These are phyloP conservation scores for Drosophila quadrilineata DNA, from an alignment of 1,140 invertebrate genomes.

Conservation along the genomic window DNA sequence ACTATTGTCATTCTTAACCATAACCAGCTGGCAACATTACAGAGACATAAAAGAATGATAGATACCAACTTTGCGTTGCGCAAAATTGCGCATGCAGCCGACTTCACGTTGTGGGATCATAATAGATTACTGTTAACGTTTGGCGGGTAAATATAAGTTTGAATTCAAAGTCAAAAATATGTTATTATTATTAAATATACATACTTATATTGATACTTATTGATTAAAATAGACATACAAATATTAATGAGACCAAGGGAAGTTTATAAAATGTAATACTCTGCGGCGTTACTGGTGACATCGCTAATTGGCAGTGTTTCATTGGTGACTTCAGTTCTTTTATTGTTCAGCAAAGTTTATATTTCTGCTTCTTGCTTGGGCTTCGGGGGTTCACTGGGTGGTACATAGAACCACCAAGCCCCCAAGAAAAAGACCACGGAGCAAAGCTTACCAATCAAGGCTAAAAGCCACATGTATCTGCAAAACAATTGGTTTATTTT, in stretches of 20 bases:
- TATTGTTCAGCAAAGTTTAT: neutral
- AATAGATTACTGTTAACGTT: conserved; percentile 11
- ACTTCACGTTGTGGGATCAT: neutral
- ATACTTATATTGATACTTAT: conserved; percentile 9
- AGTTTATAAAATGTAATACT: conserved; percentile 3
- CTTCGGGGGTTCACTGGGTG: conserved; percentile 69
- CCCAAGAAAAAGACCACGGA: conserved; percentile 86
- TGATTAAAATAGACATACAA: conserved; percentile 24
- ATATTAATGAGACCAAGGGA: conserved; percentile 7
- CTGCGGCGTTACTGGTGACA: neutral
- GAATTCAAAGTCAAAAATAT: neutral
- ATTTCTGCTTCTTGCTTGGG: conserved; percentile 27
- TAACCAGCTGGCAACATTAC: conserved; percentile 4
- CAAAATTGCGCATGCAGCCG: neutral
- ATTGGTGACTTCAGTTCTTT: conserved; percentile 1
- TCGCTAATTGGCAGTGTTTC: conserved; percentile 14
- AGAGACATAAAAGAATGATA: neutral
- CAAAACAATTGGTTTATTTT: conserved; percentile 19
- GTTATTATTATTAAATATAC: neutral
- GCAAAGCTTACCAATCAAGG: conserved; percentile 85
- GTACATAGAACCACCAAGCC: conserved; percentile 87
- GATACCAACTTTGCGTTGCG: conserved; percentile 23
- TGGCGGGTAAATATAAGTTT: neutral
- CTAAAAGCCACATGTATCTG: conserved; percentile 87
- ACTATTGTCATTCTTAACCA: neutral